Percentiles rank a stretch among this genome's conserved stretches.
Conservation (phyloP, 2,113 vertebrate genomes). For the Scartelaos histophorus region DNA sequence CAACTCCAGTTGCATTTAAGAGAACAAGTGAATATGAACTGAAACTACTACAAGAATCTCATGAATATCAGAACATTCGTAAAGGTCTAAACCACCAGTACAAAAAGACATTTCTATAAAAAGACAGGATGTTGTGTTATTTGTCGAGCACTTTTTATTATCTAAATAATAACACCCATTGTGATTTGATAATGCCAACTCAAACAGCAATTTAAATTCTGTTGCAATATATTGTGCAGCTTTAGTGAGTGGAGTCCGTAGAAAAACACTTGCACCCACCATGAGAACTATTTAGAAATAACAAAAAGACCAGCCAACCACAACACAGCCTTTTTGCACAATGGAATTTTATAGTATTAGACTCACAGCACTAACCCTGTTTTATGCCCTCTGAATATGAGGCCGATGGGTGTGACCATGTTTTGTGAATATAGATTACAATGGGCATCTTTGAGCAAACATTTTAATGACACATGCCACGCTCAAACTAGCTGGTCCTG, state of each 20-base stretch:
- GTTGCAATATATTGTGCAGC: too few relatives aligned
- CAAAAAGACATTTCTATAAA: too few relatives aligned
- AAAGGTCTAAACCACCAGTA: too few relatives aligned
- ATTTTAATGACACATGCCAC: conserved; percentile 33
- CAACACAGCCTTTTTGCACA: conserved; percentile 43
- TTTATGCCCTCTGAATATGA: conserved; percentile 28
- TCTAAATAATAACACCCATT: too few relatives aligned
- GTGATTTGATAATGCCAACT: too few relatives aligned
- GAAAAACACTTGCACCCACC: conserved; percentile 54
- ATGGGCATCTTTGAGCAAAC: conserved; percentile 46
- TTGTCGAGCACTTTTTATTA: too few relatives aligned
- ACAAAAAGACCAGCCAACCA: conserved; percentile 26
- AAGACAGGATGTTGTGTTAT: too few relatives aligned
- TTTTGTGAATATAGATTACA: conserved; percentile 38
- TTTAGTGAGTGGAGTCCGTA: conserved; percentile 58
- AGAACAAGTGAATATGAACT: too few relatives aligned
- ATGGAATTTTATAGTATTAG: conserved; percentile 5
- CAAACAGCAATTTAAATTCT: too few relatives aligned
- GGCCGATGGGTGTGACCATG: conserved; percentile 47
- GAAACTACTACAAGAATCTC: too few relatives aligned
- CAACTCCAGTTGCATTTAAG: too few relatives aligned
- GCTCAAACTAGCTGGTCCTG: conserved; percentile 50
- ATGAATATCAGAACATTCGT: too few relatives aligned
- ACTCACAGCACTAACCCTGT: background rate
- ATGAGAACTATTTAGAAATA: conserved; percentile 27